Base-by-base conservation (phyloP, 2,797 vertebrate species). In the Novumbra hubbsi region DNA sequence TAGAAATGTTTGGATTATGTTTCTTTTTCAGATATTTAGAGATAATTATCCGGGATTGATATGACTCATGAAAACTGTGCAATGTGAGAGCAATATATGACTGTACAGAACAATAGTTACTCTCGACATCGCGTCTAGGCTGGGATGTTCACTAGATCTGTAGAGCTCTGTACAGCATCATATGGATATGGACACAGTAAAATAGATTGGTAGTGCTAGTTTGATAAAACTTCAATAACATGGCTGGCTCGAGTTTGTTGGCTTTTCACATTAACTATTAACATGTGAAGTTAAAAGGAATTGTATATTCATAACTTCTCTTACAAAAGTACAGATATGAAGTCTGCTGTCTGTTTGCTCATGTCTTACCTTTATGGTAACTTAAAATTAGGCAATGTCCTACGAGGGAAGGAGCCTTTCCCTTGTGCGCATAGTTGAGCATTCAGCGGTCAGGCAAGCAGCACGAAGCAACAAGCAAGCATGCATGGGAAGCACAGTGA, bases 391-490 rank as follows among this genome's bases (percentile, higher is more conserved):
- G 79, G 83, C 77, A 87, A 86, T 83, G 78, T 91, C 86, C 83
- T 90, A 89, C 81, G 85, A 86, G 84, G 83, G 89, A 84, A 85
- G 89, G 78, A 87, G 87, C 89, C 88, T 87, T 85, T 69, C 90
- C 88, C 87, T 84, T 81, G 88, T 84, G 85, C 74, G 76, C 88
- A 90, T 64, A 83, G 88, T 86, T 6, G 82, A 82, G 85, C 90
- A 92, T 88, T 89, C 85, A 85, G 85, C 82, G 84, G 70, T 89
- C 85, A 85, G 88, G 86, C 89, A 92, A 92, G 88, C 86, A 81
- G 90, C 88, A 73, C 83, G 84, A 89, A 90, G 88, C 90, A 89
- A 91, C 84, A 86, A 91, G 90, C 90, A 83, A 85, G 81, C 90
- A 91, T 89, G 91, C 90, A 86, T 77, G 76, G 83, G 83, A 86